Conservation (phyloP, 2,113 vertebrate species). For the rabbit (Oryctolagus cuniculus) region DNA sequence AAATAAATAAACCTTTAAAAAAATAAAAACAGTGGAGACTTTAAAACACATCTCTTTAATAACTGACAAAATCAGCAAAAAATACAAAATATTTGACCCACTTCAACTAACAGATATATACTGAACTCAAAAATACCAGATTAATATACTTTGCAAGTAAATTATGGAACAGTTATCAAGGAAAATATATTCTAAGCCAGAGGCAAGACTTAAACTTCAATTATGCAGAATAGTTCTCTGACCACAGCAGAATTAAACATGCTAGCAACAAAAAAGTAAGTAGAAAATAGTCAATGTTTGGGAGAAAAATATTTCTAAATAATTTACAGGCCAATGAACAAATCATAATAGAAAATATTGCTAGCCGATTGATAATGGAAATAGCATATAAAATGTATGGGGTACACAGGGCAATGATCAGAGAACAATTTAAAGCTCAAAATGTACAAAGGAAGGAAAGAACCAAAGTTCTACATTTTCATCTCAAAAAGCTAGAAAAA, state of each 20-base stretch:
- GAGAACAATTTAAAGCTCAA: constrained; percentile 29
- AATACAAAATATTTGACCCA: neutral
- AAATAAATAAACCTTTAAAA: too few species aligned
- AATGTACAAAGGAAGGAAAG: neutral
- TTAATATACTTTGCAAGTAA: neutral
- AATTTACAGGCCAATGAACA: neutral
- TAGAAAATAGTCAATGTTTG: neutral
- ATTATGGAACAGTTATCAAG: neutral
- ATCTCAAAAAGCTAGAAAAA: constrained; percentile 9
- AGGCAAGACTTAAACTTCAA: neutral
- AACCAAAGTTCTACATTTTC: neutral
- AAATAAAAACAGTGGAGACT: neutral
- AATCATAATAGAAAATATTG: constrained; percentile 22
- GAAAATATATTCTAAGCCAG: neutral
- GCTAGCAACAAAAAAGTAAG: neutral
- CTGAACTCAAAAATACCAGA: neutral
- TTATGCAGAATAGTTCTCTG: neutral
- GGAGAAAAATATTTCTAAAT: neutral
- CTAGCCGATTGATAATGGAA: neutral
- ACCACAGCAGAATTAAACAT: constrained; percentile 1
- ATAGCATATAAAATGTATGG: neutral
- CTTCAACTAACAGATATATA: neutral
- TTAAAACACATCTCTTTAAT: neutral
- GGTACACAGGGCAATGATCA: neutral
- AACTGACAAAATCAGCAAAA: neutral